Base-by-base conservation (phyloP, 2,888 invertebrate species). In the Mycalesis mineus region DNA sequence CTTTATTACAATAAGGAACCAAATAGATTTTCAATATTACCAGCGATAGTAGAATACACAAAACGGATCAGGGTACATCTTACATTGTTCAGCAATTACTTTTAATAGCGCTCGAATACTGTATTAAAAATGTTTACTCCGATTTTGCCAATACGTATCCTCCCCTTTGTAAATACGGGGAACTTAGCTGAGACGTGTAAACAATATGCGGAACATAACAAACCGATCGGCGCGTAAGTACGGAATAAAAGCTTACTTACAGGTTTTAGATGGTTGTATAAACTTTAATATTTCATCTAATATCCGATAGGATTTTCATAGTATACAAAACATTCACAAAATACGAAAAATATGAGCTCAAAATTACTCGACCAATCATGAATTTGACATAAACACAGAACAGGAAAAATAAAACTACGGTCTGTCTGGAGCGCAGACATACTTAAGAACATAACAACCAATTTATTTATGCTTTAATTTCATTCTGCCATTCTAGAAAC, bases 81-180 rank as follows among this genome's bases (percentile, higher is more conserved):
- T 47, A 14, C 4, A 31, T 11, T 47, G 11, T 9, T 15, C 14
- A 31, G 15, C 13, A 31, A 31, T 3, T 31, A 4, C 3, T 47
- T 4, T 15, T 31, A 14, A 15, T 15, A 9, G 8, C 7, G n/a
- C 28, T 14, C 15, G 11, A 13, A 15, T 15, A 7, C 15, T 44
- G 36, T 37, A 53, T 28, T 53, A 44, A 4, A 4, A 41, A 28
- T 28, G 37, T 53, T 58, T 56, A 55, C 29, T 48, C 22, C 6
- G 52, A 60, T 57, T 60, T 62, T 47, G 55, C 53, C 49, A 60
- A 55, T 51, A 70, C 66, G 77, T 77, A 82, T 85, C 84, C 88
- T 80, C 88, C 88, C 88, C 87, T 87, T 88, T 83, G 81, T 84
- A 87, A 80, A 84, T 82, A 83, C 71, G 70, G 68, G 69, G 70